Base-by-base conservation (phyloP, 2,113 vertebrate species). In the Rhinolophus sinicus region DNA sequence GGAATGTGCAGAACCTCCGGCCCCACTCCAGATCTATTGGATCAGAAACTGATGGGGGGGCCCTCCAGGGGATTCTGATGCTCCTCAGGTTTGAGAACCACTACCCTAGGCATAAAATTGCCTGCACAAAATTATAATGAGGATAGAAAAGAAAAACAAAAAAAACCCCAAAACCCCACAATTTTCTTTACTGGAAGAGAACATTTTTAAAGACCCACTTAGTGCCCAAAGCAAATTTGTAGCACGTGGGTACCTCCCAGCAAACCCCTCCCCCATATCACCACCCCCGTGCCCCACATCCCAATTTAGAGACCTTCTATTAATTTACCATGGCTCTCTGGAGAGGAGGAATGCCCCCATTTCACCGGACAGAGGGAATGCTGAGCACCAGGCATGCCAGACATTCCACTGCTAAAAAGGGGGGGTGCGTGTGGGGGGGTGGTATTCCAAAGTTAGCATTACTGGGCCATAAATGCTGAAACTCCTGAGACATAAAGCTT, bases 301-400 rank as follows among this genome's bases (percentile, higher is more conserved):
- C 50, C 54, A 62, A 9, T 76, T 81, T 91, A 93, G 94, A 96
- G 96, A 60, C 56, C 58, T 58, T 26, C 67, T 56, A 73, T 52
- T 44, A 50, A 84, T 93, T 88, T 60, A 58, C 54, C 77, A 78
- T 30, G 84, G 77, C 77, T 88, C 89, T 96, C 73, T 96, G 94
- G 90, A 95, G 77, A 95, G 38, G 69, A 89, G 90, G 80, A 96
- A 96, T 96, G 93, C 73, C 70, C 62, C 75, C 47, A 15, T 89
- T 90, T 95, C 88, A 67, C 64, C 2, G 65, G 85, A 82, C 72
- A 1, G 40, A 83, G 91, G 62, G 94, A 94, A 92, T 91, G 94
- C 89, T 58, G 85, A 95, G 92, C 91, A 60, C 86, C 86, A 96
- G 95, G 86, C 90, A 93, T 96, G 96, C 95, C 95, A 97, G 33